Conservation (phyloP, 2,888 invertebrate species). For the Callyntrura guangdongensis region DNA sequence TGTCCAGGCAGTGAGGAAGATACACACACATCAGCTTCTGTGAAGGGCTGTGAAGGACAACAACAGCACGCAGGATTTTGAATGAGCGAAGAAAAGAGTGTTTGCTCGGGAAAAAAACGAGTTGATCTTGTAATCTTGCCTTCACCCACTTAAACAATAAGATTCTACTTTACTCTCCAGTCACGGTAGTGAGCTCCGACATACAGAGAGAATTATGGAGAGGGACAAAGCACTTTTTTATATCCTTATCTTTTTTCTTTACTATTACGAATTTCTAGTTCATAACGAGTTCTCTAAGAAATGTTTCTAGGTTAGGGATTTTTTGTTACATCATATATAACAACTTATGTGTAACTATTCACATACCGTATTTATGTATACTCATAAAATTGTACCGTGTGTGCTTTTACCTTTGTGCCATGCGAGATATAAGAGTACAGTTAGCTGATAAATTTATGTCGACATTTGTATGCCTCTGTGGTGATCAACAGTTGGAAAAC, state of each 20-base stretch:
- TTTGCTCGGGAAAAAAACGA: constrained; percentile 33
- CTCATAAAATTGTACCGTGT: background rate
- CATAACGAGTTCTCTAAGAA: background rate
- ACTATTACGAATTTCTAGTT: constrained; percentile 46
- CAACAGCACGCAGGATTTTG: background rate
- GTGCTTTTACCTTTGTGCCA: background rate
- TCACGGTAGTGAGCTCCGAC: constrained; percentile 53
- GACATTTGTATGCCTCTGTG: constrained; percentile 7
- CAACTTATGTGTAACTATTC: background rate
- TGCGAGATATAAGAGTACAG: constrained; percentile 23
- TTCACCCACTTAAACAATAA: constrained; percentile 25
- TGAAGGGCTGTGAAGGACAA: constrained; percentile 54
- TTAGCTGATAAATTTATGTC: constrained; percentile 53
- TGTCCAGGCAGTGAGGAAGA: constrained; percentile 27
- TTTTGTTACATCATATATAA: constrained; percentile 21
- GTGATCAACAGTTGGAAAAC: background rate
- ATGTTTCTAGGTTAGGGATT: constrained; percentile 57
- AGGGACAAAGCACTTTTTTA: constrained; percentile 64
- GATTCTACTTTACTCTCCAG: constrained; percentile 31
- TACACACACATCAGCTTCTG: constrained; percentile 60
- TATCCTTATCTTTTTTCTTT: constrained; percentile 38
- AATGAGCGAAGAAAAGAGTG: constrained; percentile 18
- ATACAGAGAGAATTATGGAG: constrained; percentile 35
- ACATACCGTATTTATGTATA: background rate
- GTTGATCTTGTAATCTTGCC: constrained; percentile 13